Evolutionary conservation across 2,888 invertebrate genomes (phyloP).

Genomic region (Mayetiola destructor): DNA sequence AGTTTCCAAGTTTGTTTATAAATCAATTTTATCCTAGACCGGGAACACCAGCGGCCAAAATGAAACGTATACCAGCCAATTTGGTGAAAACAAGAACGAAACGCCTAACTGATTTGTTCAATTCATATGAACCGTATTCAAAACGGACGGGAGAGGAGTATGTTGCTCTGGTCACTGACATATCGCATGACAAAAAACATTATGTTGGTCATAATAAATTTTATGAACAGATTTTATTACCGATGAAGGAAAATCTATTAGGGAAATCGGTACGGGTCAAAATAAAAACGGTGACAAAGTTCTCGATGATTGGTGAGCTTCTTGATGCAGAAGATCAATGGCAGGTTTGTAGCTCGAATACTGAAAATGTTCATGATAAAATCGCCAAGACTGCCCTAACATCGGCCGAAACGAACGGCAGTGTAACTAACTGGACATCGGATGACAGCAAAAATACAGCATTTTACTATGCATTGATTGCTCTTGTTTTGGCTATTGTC

Average conservation of each 20-base stretch:
- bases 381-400: not conserved
- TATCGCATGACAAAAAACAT: conserved; percentile 78
- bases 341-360: conserved; percentile 30
- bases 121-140: conserved; percentile 74
- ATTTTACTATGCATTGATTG: conserved; percentile 14
- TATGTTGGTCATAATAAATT: conserved; percentile 90
- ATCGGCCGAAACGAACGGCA: conserved; percentile 24
- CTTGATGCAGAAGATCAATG: conserved; percentile 43
- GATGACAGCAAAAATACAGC: conserved; percentile 5
- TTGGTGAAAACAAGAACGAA: conserved; percentile 86
- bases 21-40: conserved; percentile 96
- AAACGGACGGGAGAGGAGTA: conserved; percentile 44
- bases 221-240: conserved; percentile 85
- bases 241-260: conserved; percentile 59
- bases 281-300: conserved; percentile 53
- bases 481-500: not conserved
- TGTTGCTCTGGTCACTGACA: conserved; percentile 79
- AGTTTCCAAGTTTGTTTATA: conserved; percentile 89
- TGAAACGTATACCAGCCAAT: conserved; percentile 69
- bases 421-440: conserved; percentile 20
- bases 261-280: conserved; percentile 70
- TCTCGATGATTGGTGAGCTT: conserved; percentile 61
- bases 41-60: conserved; percentile 88
- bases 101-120: conserved; percentile 71
- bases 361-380: not conserved